Conservation (phyloP, 2,113 vertebrate species). For the Neogobius melanostomus region DNA sequence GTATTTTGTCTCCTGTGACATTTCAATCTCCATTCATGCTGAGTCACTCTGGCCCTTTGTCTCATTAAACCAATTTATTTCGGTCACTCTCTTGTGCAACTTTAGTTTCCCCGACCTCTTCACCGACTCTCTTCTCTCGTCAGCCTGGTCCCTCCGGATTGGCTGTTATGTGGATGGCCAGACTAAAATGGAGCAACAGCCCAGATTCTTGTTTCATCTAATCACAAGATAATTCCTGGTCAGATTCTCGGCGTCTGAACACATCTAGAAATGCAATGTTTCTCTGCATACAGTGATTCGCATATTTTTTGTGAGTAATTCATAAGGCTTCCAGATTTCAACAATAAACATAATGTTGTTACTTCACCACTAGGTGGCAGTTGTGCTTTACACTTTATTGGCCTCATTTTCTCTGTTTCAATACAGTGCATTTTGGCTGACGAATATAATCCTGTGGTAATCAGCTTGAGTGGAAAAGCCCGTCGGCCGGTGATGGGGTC, state of each 20-base stretch:
- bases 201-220: conserved; percentile 11
- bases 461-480: conserved; percentile 9
- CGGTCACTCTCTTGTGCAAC: background rate
- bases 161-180: background rate
- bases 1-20: background rate
- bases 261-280: background rate
- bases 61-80: conserved; percentile 26
- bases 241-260: background rate
- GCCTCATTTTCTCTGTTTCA: background rate
- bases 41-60: conserved; percentile 28
- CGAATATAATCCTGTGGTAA: conserved; percentile 9
- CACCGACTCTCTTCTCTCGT: background rate
- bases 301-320: too few species aligned
- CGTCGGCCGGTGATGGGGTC: conserved; percentile 1
- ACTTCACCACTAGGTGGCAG: background rate
- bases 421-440: background rate
- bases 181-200: conserved; percentile 21
- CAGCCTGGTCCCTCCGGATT: background rate
- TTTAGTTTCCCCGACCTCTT: background rate
- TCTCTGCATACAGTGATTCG: background rate
- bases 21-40: background rate
- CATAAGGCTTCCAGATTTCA: too few species aligned
- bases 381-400: background rate
- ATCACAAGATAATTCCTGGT: conserved; percentile 3
- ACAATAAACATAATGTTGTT: too few species aligned